A percentile compares a stretch with the other conserved stretches of the same genome.
These are phyloP conservation scores for Penaeus monodon DNA, from an alignment of 2,888 invertebrate species.

Conservation along the genomic window DNA sequence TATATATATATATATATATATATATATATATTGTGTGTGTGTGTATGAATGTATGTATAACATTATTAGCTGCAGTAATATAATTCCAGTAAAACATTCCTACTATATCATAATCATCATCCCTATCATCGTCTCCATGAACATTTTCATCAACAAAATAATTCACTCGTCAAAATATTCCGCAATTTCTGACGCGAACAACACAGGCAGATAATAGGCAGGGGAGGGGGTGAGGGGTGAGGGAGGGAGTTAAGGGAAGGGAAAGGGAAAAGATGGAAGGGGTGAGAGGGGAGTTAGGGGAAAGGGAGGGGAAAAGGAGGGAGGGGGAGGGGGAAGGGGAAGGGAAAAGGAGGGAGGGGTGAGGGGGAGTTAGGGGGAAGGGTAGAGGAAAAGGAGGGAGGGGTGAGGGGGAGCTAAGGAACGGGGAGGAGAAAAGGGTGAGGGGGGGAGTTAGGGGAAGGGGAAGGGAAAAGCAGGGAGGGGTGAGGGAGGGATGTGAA, in stretches of 20 bases:
- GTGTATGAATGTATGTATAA: too few species aligned
- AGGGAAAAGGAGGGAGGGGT: not conserved
- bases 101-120: too few species aligned
- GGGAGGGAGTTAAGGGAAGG: not conserved
- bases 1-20: not conserved
- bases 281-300: too few species aligned
- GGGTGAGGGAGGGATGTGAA: not conserved
- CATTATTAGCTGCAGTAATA: too few species aligned
- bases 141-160: too few species aligned
- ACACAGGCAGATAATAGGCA: not conserved
- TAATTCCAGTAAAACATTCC: too few species aligned
- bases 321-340: too few species aligned
- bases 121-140: too few species aligned
- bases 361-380: not conserved
- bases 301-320: too few species aligned
- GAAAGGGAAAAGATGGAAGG: too few species aligned
- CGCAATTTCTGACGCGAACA: too few species aligned
- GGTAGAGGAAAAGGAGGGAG: not conserved
- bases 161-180: too few species aligned
- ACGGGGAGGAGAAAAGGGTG: not conserved
- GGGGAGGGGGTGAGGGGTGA: not conserved
- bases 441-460: not conserved
- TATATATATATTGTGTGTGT: not conserved
- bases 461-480: not conserved
- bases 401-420: accelerated